Evolutionary conservation across 2,113 vertebrate genomes (phyloP).

Genomic region (Rattus rattus): DNA sequence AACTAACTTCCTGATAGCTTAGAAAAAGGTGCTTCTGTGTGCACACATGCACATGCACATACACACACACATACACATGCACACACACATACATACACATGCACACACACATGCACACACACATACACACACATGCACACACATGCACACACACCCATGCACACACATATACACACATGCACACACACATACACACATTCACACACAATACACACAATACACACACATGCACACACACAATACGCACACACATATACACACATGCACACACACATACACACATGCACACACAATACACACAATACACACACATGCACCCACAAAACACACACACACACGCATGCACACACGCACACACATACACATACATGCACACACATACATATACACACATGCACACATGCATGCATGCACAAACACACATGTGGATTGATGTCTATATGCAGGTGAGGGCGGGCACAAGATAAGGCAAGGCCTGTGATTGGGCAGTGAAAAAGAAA

Average conservation of each 20-base stretch:
- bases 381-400: no score
- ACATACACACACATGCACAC: background rate
- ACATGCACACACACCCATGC: background rate
- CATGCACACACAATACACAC: background rate
- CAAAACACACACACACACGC: no score
- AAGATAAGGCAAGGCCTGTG: no score
- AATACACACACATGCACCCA: no score
- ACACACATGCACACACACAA: background rate
- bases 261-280: background rate
- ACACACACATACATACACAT: background rate
- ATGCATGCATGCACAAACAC: no score
- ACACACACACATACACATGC: background rate
- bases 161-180: background rate
- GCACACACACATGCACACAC: background rate
- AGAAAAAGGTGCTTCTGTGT: background rate
- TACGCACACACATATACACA: background rate
- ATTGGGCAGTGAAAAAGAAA: no score
- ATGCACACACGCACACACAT: no score
- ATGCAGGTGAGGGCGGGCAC: no score
- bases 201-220: background rate
- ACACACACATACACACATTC: no score
- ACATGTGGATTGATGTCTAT: no score
- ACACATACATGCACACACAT: no score
- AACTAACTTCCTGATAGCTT: background rate
- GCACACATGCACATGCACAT: background rate